phyloP scores from a whole-genome alignment of 2,797 vertebrate species.

The Sebastolobus altivelis region DNA sequence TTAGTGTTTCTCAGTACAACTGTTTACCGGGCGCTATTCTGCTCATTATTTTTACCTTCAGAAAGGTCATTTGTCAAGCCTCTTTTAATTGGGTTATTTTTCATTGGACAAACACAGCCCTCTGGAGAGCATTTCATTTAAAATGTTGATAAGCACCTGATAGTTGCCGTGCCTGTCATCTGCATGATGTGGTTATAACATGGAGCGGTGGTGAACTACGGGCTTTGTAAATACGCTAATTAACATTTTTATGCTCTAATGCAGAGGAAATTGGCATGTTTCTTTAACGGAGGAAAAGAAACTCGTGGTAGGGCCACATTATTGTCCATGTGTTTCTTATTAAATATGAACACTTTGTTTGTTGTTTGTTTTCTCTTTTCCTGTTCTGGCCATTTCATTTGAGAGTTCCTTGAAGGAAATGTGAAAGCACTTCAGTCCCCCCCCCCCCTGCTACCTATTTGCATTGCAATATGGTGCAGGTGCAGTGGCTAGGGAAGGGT shows the following conservation, averaged over 20 bases:
- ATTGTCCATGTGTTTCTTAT: not conserved
- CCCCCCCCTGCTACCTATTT: slow-evolving; percentile 64
- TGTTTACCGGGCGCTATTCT: slow-evolving; percentile 60
- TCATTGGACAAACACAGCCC: slow-evolving; percentile 62
- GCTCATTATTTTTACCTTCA: slow-evolving; percentile 70
- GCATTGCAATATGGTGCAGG: slow-evolving; percentile 79
- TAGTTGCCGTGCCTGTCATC: slow-evolving; percentile 54
- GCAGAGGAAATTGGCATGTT: slow-evolving; percentile 42
- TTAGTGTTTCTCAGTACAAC: slow-evolving; percentile 50
- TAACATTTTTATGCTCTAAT: slow-evolving; percentile 37
- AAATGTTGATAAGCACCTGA: slow-evolving; percentile 72
- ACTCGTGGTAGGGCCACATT: not conserved
- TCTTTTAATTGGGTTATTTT: slow-evolving; percentile 79
- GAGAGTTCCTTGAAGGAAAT: slow-evolving; percentile 61
- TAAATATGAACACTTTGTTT: slow-evolving; percentile 26
- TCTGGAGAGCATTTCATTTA: slow-evolving; percentile 67
- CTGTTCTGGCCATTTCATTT: slow-evolving; percentile 49
- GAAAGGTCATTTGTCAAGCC: slow-evolving; percentile 75
- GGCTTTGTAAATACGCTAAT: slow-evolving; percentile 29
- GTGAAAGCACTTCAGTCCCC: slow-evolving; percentile 64
- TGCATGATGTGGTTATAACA: slow-evolving; percentile 36
- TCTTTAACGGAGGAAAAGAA: slow-evolving; percentile 44
- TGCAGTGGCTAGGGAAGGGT: slow-evolving; percentile 73
- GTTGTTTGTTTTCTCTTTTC: slow-evolving; percentile 53
- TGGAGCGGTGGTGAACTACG: slow-evolving; percentile 5